These are phyloP conservation scores for Busseola fusca DNA, from an alignment of 2,888 invertebrate species.

Conservation along the genomic window DNA sequence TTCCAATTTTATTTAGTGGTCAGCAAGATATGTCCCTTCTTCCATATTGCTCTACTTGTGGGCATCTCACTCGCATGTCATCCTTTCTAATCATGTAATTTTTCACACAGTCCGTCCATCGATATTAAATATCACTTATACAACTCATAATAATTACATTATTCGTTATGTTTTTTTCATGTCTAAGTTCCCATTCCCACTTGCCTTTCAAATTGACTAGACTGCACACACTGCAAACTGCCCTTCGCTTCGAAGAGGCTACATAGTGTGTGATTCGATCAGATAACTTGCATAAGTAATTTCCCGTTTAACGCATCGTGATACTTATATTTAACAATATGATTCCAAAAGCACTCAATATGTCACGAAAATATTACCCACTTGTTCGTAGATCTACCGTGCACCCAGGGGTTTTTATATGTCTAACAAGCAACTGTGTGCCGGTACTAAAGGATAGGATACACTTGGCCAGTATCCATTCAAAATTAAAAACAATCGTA, in stretches of 20 bases:
- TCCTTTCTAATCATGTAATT: background rate
- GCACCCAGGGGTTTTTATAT: no score
- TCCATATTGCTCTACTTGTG: no score
- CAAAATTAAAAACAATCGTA: slow-evolving; percentile 23
- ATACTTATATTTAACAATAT: no score
- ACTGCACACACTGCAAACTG: no score
- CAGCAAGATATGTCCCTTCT: no score
- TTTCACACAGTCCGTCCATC: background rate
- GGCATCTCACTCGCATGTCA: no score
- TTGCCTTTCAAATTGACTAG: background rate
- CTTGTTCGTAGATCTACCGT: background rate
- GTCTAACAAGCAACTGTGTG: background rate
- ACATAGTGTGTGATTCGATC: background rate
- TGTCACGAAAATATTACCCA: background rate
- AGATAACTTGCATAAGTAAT: background rate
- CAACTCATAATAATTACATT: no score
- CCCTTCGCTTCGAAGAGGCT: background rate
- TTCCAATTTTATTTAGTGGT: no score
- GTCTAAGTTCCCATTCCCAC: background rate
- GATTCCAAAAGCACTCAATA: background rate
- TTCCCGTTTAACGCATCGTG: background rate
- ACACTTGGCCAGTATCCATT: slow-evolving; percentile 24
- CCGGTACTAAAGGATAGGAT: background rate
- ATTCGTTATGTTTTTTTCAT: no score
- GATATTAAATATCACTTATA: background rate